Evolutionary conservation across 2,797 vertebrate genomes (phyloP).

Genomic region (Crocodylus rhombifer): DNA sequence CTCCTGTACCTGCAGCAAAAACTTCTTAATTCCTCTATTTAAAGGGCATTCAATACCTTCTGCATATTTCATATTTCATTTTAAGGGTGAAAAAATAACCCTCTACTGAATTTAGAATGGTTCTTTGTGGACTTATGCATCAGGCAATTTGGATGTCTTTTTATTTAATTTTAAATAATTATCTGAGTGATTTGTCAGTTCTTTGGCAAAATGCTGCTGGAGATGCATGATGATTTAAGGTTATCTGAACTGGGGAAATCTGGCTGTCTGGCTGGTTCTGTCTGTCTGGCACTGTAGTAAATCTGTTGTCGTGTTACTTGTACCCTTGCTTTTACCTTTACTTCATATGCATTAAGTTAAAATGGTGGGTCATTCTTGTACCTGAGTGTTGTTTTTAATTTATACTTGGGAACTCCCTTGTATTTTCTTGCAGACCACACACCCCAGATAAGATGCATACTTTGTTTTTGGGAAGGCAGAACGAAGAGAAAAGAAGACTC

Average conservation of each 20-base stretch:
- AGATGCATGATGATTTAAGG: neutral
- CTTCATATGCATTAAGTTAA: neutral
- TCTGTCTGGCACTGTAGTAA: neutral
- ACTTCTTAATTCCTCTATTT: neutral
- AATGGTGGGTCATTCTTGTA: neutral
- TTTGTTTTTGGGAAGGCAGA: too few relatives aligned
- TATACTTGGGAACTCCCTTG: too few relatives aligned
- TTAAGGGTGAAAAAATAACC: neutral
- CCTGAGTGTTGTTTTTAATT: too few relatives aligned
- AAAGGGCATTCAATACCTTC: neutral
- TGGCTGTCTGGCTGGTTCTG: neutral
- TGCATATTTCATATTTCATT: neutral
- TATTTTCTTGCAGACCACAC: too few relatives aligned
- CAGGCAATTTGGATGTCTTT: neutral
- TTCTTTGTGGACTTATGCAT: neutral
- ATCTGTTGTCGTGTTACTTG: fast-evolving
- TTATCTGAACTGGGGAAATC: neutral
- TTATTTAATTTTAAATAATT: neutral
- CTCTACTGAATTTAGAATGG: neutral
- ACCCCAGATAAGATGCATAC: too few relatives aligned
- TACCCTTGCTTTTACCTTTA: too few relatives aligned
- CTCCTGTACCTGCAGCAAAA: neutral
- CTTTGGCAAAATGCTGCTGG: neutral
- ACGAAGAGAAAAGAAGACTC: too few relatives aligned
- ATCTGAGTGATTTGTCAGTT: neutral